Evolutionary conservation across 1,140 invertebrate genomes (phyloP).

Genomic region (Drosophila novamexicana): DNA sequence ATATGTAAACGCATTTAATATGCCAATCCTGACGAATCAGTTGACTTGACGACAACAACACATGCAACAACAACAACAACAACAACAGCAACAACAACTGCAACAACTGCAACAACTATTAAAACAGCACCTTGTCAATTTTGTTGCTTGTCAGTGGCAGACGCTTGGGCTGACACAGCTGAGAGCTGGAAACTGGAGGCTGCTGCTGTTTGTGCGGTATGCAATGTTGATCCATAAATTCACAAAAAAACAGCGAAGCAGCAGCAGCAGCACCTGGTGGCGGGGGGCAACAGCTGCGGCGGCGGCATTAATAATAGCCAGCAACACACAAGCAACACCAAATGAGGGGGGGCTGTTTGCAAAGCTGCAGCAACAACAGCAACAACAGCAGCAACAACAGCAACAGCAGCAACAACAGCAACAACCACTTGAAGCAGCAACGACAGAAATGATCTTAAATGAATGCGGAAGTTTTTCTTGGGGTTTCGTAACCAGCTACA

Average conservation of each 20-base stretch:
- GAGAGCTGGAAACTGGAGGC: slow-evolving; percentile 1
- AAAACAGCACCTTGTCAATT: slow-evolving; percentile 62
- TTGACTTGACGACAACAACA: slow-evolving; percentile 8
- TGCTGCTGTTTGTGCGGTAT: slow-evolving; percentile 56
- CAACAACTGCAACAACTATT: slow-evolving; percentile 39
- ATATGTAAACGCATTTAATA: too few relatives aligned
- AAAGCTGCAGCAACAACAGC: slow-evolving; percentile 65
- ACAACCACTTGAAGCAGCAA: slow-evolving; percentile 75
- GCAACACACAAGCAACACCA: slow-evolving; percentile 70
- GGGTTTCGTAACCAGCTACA: slow-evolving; percentile 83
- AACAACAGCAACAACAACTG: neutral
- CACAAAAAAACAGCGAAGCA: slow-evolving; percentile 43
- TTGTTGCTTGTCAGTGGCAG: slow-evolving; percentile 59
- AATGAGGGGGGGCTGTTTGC: slow-evolving; percentile 75
- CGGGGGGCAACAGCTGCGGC: slow-evolving; percentile 26
- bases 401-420: slow-evolving; percentile 62
- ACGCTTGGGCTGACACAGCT: slow-evolving; percentile 43
- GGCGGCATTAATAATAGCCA: slow-evolving; percentile 78
- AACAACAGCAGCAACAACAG: slow-evolving; percentile 55
- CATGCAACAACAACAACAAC: slow-evolving; percentile 10
- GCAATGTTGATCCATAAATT: slow-evolving; percentile 77
- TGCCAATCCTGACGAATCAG: slow-evolving; percentile 20
- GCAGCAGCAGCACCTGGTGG: slow-evolving; percentile 16
- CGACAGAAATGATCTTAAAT: slow-evolving; percentile 84
- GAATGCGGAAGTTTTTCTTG: slow-evolving; percentile 84